A percentile compares a stretch with the other conserved stretches of the same genome.
Conservation (phyloP, 2,113 vertebrate species). For the Bagarius yarrelli region DNA sequence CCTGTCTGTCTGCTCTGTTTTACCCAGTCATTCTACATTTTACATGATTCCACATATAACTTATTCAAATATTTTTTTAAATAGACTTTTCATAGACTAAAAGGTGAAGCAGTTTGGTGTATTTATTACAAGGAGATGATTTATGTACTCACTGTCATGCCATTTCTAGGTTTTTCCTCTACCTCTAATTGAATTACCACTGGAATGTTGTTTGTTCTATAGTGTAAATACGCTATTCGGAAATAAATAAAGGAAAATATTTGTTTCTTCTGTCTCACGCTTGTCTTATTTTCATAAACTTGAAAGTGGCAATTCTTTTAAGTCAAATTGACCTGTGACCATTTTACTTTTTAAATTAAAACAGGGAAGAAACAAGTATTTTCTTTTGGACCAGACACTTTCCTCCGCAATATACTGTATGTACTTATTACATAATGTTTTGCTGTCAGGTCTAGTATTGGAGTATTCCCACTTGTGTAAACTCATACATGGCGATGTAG, state of each 20-base stretch:
- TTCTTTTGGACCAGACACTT: constrained; percentile 55
- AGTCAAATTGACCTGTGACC: neutral
- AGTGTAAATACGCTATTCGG: constrained; percentile 53
- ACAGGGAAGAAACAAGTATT: constrained; percentile 74
- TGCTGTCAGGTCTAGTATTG: neutral
- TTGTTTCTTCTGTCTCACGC: constrained; percentile 87
- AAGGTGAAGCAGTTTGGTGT: neutral
- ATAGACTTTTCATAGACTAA: neutral
- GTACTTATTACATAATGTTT: neutral
- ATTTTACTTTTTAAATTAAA: constrained; percentile 16
- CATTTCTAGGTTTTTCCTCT: neutral
- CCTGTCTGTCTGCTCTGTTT: neutral
- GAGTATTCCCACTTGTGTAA: constrained; percentile 10
- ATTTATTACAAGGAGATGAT: neutral
- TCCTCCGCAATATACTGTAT: neutral
- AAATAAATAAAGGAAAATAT: constrained; percentile 93
- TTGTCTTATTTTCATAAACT: constrained; percentile 72
- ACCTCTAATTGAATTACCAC: constrained; percentile 20
- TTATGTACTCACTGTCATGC: neutral
- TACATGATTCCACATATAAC: neutral
- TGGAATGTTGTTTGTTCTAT: constrained; percentile 13
- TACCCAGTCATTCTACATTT: neutral
- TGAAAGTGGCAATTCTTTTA: constrained; percentile 10
- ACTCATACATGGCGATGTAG: constrained; percentile 2
- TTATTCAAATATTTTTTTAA: neutral